These are phyloP conservation scores for Tryphoninae sp. DNA, from an alignment of 2,888 invertebrate species.

Conservation along the genomic window DNA sequence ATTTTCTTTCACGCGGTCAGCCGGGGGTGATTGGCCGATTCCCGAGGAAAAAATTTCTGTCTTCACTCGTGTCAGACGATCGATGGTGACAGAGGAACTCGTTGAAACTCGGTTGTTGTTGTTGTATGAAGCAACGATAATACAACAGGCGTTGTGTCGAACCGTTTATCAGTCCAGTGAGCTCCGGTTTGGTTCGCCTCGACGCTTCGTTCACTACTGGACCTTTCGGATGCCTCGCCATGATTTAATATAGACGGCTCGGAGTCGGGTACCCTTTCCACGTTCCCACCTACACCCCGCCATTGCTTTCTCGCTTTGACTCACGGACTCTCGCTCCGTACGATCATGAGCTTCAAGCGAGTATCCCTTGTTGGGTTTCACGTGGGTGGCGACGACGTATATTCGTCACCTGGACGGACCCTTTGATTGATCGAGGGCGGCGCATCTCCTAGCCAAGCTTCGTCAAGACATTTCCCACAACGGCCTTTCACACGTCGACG, in stretches of 20 bases:
- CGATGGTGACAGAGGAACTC: constrained; percentile 13
- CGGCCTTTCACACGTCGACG: neutral
- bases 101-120: neutral
- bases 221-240: constrained; percentile 76
- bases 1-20: neutral
- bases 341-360: constrained; percentile 1
- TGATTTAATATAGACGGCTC: constrained; percentile 79
- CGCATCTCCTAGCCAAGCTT: neutral
- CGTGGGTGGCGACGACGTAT: constrained; percentile 58
- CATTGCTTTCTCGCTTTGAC: constrained; percentile 48
- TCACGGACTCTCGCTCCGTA: constrained; percentile 10
- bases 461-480: neutral
- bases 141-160: neutral
- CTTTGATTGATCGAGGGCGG: constrained; percentile 33
- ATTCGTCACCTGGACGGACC: constrained; percentile 53
- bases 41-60: neutral
- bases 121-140: neutral
- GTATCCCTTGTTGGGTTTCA: constrained; percentile 33
- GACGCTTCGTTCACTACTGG: constrained; percentile 65
- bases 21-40: neutral
- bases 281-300: constrained; percentile 72
- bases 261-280: constrained; percentile 57
- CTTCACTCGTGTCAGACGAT: neutral
- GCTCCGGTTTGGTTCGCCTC: constrained; percentile 56
- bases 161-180: constrained; percentile 42